phyloP scores from a whole-genome alignment of 2,888 invertebrate species.

The Tyria jacobaeae region DNA sequence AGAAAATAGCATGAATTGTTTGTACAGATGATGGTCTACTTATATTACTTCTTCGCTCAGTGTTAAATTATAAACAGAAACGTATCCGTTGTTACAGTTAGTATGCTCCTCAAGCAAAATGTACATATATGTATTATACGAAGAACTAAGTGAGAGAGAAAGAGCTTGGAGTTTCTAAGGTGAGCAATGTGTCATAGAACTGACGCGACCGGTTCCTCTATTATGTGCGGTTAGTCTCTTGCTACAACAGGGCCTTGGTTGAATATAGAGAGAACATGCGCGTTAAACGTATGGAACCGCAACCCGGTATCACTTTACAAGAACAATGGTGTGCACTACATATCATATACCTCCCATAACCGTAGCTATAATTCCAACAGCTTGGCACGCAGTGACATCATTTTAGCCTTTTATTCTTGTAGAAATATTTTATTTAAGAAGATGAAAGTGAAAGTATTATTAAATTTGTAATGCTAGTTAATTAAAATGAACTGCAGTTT shows the following conservation, averaged over 20 bases:
- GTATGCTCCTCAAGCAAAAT: background rate
- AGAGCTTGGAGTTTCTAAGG: conserved; percentile 60
- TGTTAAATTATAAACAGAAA: background rate
- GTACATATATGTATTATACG: background rate
- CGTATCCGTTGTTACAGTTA: background rate
- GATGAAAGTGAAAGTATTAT: background rate
- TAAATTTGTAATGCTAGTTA: background rate
- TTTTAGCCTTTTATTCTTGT: conserved; percentile 9
- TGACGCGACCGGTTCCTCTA: conserved; percentile 73
- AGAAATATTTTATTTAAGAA: background rate
- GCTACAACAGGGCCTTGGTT: conserved; percentile 68
- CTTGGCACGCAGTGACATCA: conserved; percentile 9
- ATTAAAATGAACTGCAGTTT: background rate
- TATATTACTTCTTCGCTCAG: no score
- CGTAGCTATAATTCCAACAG: conserved; percentile 18
- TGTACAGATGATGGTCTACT: no score
- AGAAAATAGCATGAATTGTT: background rate
- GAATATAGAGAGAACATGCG: conserved; percentile 69
- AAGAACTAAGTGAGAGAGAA: conserved; percentile 13
- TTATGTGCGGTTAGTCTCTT: conserved; percentile 72
- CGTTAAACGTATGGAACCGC: conserved; percentile 60
- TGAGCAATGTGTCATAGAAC: conserved; percentile 70
- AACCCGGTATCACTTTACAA: conserved; percentile 73
- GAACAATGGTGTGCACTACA: conserved; percentile 68
- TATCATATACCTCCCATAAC: no score